phyloP scores from a whole-genome alignment of 2,888 invertebrate genomes.

The Baccha elongata region DNA sequence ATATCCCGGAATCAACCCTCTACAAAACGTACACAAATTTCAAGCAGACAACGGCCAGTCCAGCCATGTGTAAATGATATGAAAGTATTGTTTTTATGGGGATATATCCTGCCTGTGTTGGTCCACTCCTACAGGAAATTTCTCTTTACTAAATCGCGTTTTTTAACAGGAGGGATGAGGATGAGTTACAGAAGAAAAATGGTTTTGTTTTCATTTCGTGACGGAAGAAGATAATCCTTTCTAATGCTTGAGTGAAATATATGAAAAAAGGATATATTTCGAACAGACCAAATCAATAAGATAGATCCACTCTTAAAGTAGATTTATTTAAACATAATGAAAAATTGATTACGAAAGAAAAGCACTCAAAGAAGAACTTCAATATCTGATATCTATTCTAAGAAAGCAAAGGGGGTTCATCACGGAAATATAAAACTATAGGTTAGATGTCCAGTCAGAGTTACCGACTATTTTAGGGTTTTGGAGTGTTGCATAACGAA shows the following conservation, averaged over 20 bases:
- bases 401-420: no score
- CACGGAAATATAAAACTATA: no score
- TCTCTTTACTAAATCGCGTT: constrained; percentile 29
- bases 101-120: constrained; percentile 10
- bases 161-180: no score
- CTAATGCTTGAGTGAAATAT: background rate
- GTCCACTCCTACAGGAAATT: constrained; percentile 12
- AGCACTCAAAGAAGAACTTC: no score
- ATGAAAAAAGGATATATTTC: background rate
- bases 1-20: background rate
- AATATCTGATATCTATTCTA: no score
- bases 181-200: constrained; percentile 16
- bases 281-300: no score
- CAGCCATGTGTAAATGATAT: constrained; percentile 20
- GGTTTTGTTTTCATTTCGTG: constrained; percentile 35
- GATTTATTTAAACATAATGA: no score
- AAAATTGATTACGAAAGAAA: no score
- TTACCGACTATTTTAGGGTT: no score
- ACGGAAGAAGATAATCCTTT: constrained; percentile 36
- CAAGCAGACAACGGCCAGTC: background rate
- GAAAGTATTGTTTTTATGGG: constrained; percentile 32
- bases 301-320: no score
- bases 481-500: no score
- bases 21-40: background rate
- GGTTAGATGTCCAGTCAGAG: no score